A percentile compares a stretch with the other conserved stretches of the same genome.
Evolutionary conservation across 2,888 invertebrate genomes (phyloP).

Genomic region (Eupithecia centaureata): DNA sequence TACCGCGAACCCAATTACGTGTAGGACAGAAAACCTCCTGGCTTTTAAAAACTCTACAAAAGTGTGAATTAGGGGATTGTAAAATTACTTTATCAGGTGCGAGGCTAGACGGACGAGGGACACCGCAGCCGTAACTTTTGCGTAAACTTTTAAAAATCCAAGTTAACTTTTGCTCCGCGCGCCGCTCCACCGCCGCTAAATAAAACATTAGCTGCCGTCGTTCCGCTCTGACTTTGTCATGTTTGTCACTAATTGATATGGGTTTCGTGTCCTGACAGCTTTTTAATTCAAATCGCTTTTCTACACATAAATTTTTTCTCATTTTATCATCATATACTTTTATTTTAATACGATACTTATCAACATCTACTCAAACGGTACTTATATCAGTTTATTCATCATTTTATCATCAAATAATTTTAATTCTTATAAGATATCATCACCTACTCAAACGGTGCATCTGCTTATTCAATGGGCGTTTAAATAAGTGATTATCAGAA

Average conservation of each 20-base stretch:
- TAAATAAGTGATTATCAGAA: slow-evolving; percentile 20
- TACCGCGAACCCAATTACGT: slow-evolving; percentile 70
- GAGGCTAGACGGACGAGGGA: slow-evolving; percentile 68
- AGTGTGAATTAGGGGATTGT: slow-evolving; percentile 80
- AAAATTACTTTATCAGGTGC: slow-evolving; percentile 81
- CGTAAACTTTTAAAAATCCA: slow-evolving; percentile 81
- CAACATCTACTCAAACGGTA: not conserved
- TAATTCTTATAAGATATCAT: no score
- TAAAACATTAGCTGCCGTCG: slow-evolving; percentile 73
- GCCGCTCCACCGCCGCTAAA: slow-evolving; percentile 59
- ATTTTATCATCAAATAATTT: no score
- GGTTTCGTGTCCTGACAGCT: slow-evolving; percentile 62
- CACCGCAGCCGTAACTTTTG: slow-evolving; percentile 69
- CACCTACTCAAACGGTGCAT: not conserved
- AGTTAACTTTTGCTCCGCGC: slow-evolving; percentile 73
- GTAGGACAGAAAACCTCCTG: slow-evolving; percentile 64
- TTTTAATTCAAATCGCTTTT: slow-evolving; percentile 59
- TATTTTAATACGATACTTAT: not conserved
- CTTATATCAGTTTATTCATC: not conserved
- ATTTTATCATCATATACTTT: slow-evolving; percentile 11
- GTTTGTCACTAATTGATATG: slow-evolving; percentile 75
- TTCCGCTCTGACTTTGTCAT: slow-evolving; percentile 66
- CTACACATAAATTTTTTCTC: slow-evolving; percentile 21
- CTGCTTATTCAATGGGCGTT: not conserved
- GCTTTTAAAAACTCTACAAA: slow-evolving; percentile 79